Percentiles rank a stretch among this genome's conserved stretches.
These are phyloP conservation scores for Antitype chi DNA, from an alignment of 2,888 invertebrate species.

Conservation along the genomic window DNA sequence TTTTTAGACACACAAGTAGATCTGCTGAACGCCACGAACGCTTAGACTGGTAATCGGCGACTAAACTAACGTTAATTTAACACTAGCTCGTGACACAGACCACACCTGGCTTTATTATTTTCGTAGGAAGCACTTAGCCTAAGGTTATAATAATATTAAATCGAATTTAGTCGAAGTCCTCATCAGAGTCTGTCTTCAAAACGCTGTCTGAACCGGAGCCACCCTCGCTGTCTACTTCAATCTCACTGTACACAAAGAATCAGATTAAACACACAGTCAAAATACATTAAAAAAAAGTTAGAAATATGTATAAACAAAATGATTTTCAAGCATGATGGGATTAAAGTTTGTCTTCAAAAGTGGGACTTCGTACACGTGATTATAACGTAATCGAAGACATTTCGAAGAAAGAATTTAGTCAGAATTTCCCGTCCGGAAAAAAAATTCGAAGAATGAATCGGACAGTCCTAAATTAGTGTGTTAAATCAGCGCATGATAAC, in stretches of 20 bases:
- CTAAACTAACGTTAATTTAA: constrained; percentile 43
- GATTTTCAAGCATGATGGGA: constrained; percentile 3
- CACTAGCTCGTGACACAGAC: constrained; percentile 57
- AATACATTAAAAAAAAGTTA: not conserved
- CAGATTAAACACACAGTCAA: constrained; percentile 3
- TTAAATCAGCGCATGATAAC: constrained; percentile 50
- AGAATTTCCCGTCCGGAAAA: constrained; percentile 10
- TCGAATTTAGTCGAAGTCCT: constrained; percentile 84
- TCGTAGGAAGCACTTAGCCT: constrained; percentile 70
- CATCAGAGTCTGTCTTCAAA: constrained; percentile 88
- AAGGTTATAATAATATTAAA: constrained; percentile 61
- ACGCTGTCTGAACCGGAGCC: constrained; percentile 89
- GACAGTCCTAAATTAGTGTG: constrained; percentile 52
- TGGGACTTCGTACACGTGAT: not conserved
- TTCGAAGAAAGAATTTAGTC: constrained; percentile 27
- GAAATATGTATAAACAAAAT: not conserved
- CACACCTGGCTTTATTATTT: constrained; percentile 60
- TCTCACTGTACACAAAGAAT: constrained; percentile 76
- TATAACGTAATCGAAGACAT: constrained; percentile 12
- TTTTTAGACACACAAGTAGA: constrained; percentile 62
- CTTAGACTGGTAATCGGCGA: constrained; percentile 15
- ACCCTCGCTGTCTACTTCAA: constrained; percentile 85
- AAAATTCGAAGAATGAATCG: constrained; percentile 15
- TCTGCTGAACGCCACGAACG: constrained; percentile 51
- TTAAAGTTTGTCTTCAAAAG: constrained; percentile 7